Base-by-base conservation (phyloP, 2,797 vertebrate genomes). In the Pantherophis alleghaniensis region DNA sequence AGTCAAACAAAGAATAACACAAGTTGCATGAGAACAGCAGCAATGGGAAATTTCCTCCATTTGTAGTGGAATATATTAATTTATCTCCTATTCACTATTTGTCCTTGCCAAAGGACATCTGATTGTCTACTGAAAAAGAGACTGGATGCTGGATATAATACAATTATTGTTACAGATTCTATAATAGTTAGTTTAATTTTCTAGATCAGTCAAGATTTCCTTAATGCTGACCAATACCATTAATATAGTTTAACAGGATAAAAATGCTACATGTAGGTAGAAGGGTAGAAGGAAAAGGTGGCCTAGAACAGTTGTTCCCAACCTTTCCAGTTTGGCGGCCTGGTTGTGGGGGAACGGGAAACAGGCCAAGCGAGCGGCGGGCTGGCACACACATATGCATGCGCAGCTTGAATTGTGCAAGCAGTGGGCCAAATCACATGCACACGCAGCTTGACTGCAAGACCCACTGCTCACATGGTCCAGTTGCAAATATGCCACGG, bases 341-440 rank as follows among this genome's bases (percentile, higher is more conserved):
- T 14, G 0, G 63, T 28, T 32, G 63, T 13, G 13, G 61, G 5
- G 2, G 63, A 1, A 32, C 16, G 5, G 28, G 63, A 69, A 69
- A n/a, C 14, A 28, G 63, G 13, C 5, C 2, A n/a, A 5, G 0
- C 0, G 0, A n/a, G 11, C 2, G 5, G 28, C 9, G 3, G 3
- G 24, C 60, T 26, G 3, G 60, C 60, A 26, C 60, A 61, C 9
- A 26, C 22, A 61, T 24, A 61, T 1, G 24, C 60, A 61, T 20
- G 57, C 57, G 5, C 57, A 20, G 57, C 18, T 59, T 59, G 18
- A 59, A 59, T 59, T 6, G 2, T 59, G 57, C 18, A 20, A 59
- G 16, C 18, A 59, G 7, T 26, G 24, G 60, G 24, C 24, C 9
- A 7, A 24, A 9, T 3, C 7, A 7, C 28, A 66, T 12, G 1